Evolutionary conservation across 2,797 vertebrate species (phyloP).

Genomic region (Petrocephalus sullivani): DNA sequence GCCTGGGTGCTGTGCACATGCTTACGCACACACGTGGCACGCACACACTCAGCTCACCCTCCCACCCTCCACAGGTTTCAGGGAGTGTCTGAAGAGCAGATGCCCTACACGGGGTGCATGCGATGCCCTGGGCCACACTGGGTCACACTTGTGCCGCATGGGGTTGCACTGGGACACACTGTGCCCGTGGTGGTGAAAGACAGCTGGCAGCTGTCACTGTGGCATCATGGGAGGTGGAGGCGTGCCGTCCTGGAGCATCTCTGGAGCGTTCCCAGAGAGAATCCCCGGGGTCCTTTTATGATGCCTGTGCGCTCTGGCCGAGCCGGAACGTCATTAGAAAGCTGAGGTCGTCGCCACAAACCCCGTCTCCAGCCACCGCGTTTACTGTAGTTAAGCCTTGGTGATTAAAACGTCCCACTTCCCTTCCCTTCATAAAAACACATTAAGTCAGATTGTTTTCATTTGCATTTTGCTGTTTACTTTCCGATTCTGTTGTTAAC

Average conservation of each 20-base stretch:
- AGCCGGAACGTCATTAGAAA: background rate
- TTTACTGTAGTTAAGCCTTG: background rate
- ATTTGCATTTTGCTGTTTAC: background rate
- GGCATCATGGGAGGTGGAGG: background rate
- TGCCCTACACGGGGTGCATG: background rate
- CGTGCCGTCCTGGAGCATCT: background rate
- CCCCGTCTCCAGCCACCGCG: background rate
- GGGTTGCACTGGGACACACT: background rate
- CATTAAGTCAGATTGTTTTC: background rate
- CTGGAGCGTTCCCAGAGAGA: background rate
- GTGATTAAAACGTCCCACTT: background rate
- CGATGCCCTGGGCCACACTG: background rate
- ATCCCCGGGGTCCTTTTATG: background rate
- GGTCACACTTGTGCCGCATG: no score
- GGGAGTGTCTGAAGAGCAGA: conserved; percentile 26
- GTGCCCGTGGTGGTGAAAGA: background rate
- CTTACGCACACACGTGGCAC: conserved; percentile 32
- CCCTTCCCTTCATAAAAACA: background rate
- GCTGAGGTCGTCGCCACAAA: background rate
- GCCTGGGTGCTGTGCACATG: conserved; percentile 56
- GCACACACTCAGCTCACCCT: background rate
- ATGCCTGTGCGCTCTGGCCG: background rate
- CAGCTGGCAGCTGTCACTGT: background rate
- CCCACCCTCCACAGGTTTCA: background rate
- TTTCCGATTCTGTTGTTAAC: background rate